Percentiles rank a stretch among this genome's conserved stretches.
Evolutionary conservation across 2,888 invertebrate genomes (phyloP).

Genomic region (Crocallis elinguaria): DNA sequence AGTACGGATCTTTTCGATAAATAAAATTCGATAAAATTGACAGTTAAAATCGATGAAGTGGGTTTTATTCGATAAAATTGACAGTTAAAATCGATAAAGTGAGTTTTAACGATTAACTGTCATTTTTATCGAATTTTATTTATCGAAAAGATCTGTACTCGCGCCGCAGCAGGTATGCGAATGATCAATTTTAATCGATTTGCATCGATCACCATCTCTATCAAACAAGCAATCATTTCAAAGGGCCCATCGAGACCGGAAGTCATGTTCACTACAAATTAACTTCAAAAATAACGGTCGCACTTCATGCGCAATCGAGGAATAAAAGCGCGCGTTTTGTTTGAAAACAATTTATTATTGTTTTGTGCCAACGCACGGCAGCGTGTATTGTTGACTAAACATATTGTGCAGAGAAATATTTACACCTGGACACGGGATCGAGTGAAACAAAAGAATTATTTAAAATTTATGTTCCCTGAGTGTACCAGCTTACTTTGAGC

Average conservation of each 20-base stretch:
- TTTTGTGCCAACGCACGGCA: conserved; percentile 17
- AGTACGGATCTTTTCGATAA: too few species aligned
- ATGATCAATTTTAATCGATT: background rate
- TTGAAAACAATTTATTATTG: conserved; percentile 14
- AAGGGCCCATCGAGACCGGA: background rate
- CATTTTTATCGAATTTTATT: too few species aligned
- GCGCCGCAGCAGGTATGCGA: too few species aligned
- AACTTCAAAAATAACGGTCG: conserved; percentile 10
- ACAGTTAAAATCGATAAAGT: too few species aligned
- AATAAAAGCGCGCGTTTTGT: background rate
- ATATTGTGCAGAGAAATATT: conserved; percentile 7
- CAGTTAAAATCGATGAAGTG: too few species aligned
- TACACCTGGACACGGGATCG: conserved; percentile 29
- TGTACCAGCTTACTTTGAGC: too few species aligned
- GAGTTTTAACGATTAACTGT: too few species aligned
- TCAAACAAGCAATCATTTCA: background rate
- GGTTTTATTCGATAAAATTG: too few species aligned
- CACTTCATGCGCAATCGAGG: conserved; percentile 6
- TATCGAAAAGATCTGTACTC: too few species aligned
- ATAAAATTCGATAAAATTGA: too few species aligned
- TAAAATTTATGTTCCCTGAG: too few species aligned
- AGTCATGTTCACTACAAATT: background rate
- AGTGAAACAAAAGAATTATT: background rate
- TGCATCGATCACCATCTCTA: background rate
- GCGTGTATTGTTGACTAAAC: conserved; percentile 34